A percentile compares a stretch with the other conserved stretches of the same genome.
Evolutionary conservation across 2,113 vertebrate genomes (phyloP).

Genomic region (Solea senegalensis): DNA sequence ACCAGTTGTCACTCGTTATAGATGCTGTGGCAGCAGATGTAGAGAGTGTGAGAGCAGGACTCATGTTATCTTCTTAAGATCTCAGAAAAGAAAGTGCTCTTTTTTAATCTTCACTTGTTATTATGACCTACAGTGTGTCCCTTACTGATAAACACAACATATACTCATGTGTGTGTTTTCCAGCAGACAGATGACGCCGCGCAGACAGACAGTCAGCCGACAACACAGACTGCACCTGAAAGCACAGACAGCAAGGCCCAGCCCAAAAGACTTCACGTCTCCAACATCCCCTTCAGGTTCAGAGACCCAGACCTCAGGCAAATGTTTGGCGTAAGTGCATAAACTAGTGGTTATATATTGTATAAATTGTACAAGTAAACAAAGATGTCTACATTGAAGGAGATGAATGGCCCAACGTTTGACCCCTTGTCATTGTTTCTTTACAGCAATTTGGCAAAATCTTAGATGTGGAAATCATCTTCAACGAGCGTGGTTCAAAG

Average conservation of each 20-base stretch:
- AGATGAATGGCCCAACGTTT: neutral
- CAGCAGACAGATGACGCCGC: constrained; percentile 96
- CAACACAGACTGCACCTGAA: constrained; percentile 88
- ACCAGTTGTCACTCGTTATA: too few relatives aligned
- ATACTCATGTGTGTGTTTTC: constrained; percentile 19
- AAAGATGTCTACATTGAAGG: neutral
- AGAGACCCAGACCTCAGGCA: constrained; percentile 97
- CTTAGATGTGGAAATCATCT: constrained; percentile 71
- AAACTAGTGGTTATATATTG: neutral
- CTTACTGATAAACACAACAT: too few relatives aligned
- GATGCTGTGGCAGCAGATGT: too few relatives aligned
- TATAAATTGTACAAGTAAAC: too few relatives aligned
- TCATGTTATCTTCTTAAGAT: too few relatives aligned
- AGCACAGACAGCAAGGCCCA: constrained; percentile 95
- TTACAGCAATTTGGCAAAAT: constrained; percentile 71
- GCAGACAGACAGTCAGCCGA: constrained; percentile 90
- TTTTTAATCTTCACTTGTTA: too few relatives aligned
- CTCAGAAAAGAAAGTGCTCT: too few relatives aligned
- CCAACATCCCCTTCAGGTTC: constrained; percentile 98
- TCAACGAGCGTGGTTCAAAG: constrained; percentile 69
- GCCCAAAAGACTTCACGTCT: constrained; percentile 95
- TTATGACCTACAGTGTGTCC: too few relatives aligned
- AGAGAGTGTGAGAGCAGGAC: too few relatives aligned
- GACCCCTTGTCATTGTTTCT: constrained; percentile 4
- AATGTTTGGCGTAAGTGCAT: constrained; percentile 91